phyloP scores from a whole-genome alignment of 2,113 vertebrate species.

The Psammodynastes pulverulentus region DNA sequence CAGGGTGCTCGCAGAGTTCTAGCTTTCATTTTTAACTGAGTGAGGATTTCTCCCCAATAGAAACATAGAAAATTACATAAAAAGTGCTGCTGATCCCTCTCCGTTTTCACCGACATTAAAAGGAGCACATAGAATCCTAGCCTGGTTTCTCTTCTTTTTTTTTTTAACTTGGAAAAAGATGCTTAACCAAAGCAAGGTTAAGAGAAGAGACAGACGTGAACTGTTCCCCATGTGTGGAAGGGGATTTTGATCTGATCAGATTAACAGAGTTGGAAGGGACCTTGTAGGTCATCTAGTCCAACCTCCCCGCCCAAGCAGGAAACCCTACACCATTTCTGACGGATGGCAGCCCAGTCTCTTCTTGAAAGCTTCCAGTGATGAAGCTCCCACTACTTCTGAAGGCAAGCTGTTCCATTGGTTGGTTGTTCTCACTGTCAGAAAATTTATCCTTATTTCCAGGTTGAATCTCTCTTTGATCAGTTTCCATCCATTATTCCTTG shows the following conservation, averaged over 20 bases:
- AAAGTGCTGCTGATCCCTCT: not conserved
- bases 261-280: too few species aligned
- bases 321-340: too few species aligned
- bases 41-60: not conserved
- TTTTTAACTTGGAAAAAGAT: not conserved
- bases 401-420: too few species aligned
- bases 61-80: not conserved
- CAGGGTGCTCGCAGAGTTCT: not conserved
- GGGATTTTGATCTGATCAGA: not conserved
- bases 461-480: too few species aligned
- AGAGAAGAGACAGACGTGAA: not conserved
- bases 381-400: too few species aligned
- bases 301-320: too few species aligned
- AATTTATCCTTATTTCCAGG: too few species aligned
- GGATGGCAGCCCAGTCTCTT: too few species aligned
- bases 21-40: not conserved
- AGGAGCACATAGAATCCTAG: not conserved
- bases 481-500: too few species aligned
- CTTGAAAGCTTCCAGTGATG: too few species aligned
- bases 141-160: not conserved
- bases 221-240: not conserved
- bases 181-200: not conserved
- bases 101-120: not conserved
- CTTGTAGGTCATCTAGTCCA: too few species aligned
- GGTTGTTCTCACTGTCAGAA: too few species aligned